These are phyloP conservation scores for Pocillopora grandis DNA, from an alignment of 92 coral and sea anemone genomes.

Conservation along the genomic window DNA sequence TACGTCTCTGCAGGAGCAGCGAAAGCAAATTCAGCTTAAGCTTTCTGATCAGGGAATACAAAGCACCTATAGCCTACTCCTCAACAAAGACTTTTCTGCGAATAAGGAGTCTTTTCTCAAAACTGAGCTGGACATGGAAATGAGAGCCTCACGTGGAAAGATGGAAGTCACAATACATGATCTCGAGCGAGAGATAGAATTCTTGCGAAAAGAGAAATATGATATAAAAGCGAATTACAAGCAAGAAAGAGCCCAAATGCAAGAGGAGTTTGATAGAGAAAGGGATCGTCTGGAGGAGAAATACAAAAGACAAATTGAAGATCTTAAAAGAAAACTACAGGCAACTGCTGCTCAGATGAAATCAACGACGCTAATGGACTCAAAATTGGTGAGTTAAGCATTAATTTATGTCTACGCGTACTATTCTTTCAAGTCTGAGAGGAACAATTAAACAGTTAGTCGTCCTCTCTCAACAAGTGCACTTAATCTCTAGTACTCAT, in stretches of 20 bases:
- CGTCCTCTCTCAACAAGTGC: too few species aligned
- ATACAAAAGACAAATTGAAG: conserved; percentile 56
- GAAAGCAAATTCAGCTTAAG: conserved; percentile 81
- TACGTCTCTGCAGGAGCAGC: conserved; percentile 86
- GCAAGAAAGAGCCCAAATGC: conserved; percentile 67
- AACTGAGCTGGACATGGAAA: conserved; percentile 43
- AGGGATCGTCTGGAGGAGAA: conserved; percentile 69
- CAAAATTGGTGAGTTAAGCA: conserved; percentile 44
- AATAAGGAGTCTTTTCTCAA: conserved; percentile 37
- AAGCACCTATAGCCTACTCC: conserved; percentile 2
- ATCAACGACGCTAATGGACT: conserved; percentile 10
- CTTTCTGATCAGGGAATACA: conserved; percentile 52
- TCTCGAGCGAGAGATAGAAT: conserved; percentile 61
- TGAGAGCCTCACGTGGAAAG: conserved; percentile 41
- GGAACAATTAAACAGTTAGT: too few species aligned
- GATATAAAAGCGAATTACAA: conserved; percentile 61
- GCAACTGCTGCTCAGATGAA: conserved; percentile 19
- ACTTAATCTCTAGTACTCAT: too few species aligned
- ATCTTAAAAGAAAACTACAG: conserved; percentile 49
- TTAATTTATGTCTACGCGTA: background rate
- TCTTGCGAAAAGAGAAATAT: conserved; percentile 61
- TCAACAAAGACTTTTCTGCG: background rate
- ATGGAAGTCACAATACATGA: conserved; percentile 60
- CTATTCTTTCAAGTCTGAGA: too few species aligned
- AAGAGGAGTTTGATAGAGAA: conserved; percentile 76